phyloP scores from a whole-genome alignment of 2,888 invertebrate species.

The Pimpla rufipes region DNA sequence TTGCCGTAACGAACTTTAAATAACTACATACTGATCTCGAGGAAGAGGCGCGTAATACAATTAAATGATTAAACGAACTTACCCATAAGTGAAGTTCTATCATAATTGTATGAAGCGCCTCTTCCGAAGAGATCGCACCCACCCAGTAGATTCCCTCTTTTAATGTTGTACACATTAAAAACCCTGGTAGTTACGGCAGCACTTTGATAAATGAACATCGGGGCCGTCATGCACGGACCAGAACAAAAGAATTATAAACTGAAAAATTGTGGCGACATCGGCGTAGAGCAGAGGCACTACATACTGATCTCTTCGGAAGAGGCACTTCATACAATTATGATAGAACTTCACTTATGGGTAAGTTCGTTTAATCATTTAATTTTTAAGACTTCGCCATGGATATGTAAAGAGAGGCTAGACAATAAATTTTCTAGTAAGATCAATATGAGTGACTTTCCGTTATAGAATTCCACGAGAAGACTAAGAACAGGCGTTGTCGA shows the following conservation, averaged over 20 bases:
- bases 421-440: no score
- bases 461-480: no score
- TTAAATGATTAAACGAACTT: slow-evolving; percentile 18
- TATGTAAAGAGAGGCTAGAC: no score
- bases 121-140: slow-evolving; percentile 33
- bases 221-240: not conserved
- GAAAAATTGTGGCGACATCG: slow-evolving; percentile 2
- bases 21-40: slow-evolving; percentile 44
- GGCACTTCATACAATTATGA: slow-evolving; percentile 12
- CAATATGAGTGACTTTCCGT: no score
- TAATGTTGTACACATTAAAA: slow-evolving; percentile 14
- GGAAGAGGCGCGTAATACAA: slow-evolving; percentile 35
- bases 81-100: slow-evolving; percentile 25
- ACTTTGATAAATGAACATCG: slow-evolving; percentile 12
- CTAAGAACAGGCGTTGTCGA: no score
- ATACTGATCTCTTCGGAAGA: not conserved
- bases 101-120: slow-evolving; percentile 16
- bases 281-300: slow-evolving; percentile 4
- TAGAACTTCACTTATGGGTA: slow-evolving; percentile 15
- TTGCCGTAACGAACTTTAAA: slow-evolving; percentile 45
- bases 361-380: slow-evolving; percentile 14
- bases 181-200: slow-evolving; percentile 21
- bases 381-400: no score
- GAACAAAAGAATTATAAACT: slow-evolving; percentile 3
- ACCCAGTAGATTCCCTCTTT: slow-evolving; percentile 1